phyloP scores from a whole-genome alignment of 2,797 vertebrate genomes.

The Gymnothorax reevesii region DNA sequence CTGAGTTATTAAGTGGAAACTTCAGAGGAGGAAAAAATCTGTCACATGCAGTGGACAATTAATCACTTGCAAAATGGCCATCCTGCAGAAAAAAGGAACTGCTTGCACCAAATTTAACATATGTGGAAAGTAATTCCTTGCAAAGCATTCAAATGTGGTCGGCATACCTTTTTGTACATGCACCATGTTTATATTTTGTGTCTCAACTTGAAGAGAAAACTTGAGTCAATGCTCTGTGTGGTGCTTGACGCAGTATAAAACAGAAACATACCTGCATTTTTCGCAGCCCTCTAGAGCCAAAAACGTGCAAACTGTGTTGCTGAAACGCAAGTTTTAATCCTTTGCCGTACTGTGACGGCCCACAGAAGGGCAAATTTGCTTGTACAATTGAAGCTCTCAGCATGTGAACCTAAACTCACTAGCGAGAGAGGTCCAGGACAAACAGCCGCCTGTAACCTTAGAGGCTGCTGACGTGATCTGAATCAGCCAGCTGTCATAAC shows the following conservation, averaged over 20 bases:
- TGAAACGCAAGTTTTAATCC: not conserved
- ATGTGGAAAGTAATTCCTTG: not conserved
- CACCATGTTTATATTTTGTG: not conserved
- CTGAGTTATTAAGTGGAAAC: not conserved
- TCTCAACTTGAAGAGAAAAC: not conserved
- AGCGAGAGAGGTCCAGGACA: not conserved
- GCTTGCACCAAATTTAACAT: not conserved
- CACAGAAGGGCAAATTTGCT: constrained; percentile 16
- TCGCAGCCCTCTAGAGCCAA: not conserved
- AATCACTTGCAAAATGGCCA: not conserved
- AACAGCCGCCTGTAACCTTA: not conserved
- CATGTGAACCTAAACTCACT: constrained; percentile 27
- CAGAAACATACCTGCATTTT: not conserved
- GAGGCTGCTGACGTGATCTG: not conserved
- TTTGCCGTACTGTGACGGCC: not conserved
- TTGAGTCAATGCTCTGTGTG: not conserved
- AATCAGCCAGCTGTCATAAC: constrained; percentile 11
- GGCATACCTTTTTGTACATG: not conserved
- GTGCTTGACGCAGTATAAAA: not conserved
- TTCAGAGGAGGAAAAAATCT: not conserved
- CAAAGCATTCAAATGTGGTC: not conserved
- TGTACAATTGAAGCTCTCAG: constrained; percentile 1
- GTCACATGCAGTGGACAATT: not conserved
- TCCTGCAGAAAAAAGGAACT: not conserved
- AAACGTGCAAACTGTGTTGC: not conserved